A percentile compares a stretch with the other conserved stretches of the same genome.
Evolutionary conservation across 2,797 vertebrate species (phyloP).

Genomic region (Muscicapa comitata): DNA sequence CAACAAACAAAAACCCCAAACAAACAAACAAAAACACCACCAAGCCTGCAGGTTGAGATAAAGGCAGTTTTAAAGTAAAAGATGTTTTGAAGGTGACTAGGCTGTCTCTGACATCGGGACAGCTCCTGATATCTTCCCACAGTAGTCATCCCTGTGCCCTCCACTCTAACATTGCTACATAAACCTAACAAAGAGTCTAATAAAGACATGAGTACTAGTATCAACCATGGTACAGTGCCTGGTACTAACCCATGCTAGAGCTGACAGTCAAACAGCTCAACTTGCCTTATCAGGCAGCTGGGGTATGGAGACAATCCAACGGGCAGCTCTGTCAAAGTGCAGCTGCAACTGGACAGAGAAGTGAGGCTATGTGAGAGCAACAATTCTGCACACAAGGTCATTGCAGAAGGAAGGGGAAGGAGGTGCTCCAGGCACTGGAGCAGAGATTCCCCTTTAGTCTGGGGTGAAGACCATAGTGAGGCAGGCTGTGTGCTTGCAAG

Average conservation of each 20-base stretch:
- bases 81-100: neutral
- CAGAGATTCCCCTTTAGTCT: neutral
- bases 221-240: neutral
- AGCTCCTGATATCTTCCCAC: neutral
- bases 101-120: neutral
- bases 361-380: neutral
- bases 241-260: neutral
- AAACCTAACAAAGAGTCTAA: neutral
- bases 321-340: neutral
- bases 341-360: neutral
- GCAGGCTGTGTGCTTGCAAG: neutral
- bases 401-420: neutral
- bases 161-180: neutral
- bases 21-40: no score
- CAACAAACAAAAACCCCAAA: neutral
- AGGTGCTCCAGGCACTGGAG: neutral
- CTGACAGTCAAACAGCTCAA: neutral
- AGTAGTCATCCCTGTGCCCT: neutral
- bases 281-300: fast-evolving
- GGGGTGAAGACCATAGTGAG: neutral
- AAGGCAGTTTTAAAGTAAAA: neutral
- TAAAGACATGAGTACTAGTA: neutral
- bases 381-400: neutral
- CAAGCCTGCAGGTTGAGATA: neutral
- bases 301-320: neutral